These are phyloP conservation scores for Ectemnius cavifrons DNA, from an alignment of 2,888 invertebrate genomes.

Conservation along the genomic window DNA sequence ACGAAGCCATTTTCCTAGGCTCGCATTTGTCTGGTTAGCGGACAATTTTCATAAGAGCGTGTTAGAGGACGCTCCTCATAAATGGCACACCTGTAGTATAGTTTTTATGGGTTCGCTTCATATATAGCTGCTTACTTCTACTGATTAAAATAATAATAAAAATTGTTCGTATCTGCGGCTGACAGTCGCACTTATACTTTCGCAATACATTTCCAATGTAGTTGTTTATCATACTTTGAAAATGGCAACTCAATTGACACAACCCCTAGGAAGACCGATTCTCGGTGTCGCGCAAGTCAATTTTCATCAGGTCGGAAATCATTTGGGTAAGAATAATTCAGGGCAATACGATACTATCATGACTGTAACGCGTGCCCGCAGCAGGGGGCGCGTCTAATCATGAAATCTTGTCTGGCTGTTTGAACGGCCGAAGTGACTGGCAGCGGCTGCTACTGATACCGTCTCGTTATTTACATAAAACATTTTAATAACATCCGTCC, in stretches of 20 bases:
- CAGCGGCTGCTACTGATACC: not conserved
- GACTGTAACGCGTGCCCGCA: not conserved
- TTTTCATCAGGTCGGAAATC: not conserved
- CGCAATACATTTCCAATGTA: too few relatives aligned
- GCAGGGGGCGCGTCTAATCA: not conserved
- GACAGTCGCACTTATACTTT: too few relatives aligned
- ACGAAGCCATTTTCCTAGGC: not conserved
- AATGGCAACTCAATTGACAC: too few relatives aligned
- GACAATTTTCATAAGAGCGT: too few relatives aligned
- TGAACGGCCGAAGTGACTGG: not conserved
- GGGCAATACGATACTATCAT: not conserved
- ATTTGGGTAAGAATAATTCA: not conserved
- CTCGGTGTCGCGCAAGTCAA: not conserved
- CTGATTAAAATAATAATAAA: too few relatives aligned
- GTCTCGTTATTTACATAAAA: constrained; percentile 2
- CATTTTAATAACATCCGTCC: constrained; percentile 6
- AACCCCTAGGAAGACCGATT: not conserved
- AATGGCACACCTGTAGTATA: too few relatives aligned
- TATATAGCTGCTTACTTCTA: too few relatives aligned
- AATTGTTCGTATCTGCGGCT: too few relatives aligned
- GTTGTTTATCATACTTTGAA: too few relatives aligned
- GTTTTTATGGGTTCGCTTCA: too few relatives aligned
- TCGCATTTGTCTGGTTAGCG: not conserved
- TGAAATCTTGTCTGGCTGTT: not conserved
- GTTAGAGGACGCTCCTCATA: too few relatives aligned